These are phyloP conservation scores for Boloria euphrosyne DNA, from an alignment of 2,888 invertebrate genomes.

Conservation along the genomic window DNA sequence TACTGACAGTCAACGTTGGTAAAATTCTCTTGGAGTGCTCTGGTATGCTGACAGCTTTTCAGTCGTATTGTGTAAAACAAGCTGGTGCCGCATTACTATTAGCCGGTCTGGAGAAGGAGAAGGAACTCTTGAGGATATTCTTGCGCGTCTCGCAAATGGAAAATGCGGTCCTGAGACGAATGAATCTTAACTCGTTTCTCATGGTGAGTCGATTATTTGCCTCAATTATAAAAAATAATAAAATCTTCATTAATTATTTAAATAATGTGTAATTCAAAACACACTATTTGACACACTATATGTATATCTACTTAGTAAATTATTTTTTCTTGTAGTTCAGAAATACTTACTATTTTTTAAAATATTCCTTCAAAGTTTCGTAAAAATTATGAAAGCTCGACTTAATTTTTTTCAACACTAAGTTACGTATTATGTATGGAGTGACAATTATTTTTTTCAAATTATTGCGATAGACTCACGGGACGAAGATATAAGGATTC, in stretches of 20 bases:
- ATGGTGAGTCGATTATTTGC: conserved; percentile 85
- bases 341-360: too few relatives aligned
- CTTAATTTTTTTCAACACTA: too few relatives aligned
- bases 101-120: conserved; percentile 96
- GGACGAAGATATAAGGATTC: too few relatives aligned
- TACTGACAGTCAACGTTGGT: conserved; percentile 94
- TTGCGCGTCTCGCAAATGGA: conserved; percentile 98
- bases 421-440: too few relatives aligned
- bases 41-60: conserved; percentile 96
- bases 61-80: conserved; percentile 97
- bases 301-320: neutral
- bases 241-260: too few relatives aligned
- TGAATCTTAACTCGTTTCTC: conserved; percentile 98
- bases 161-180: conserved; percentile 93
- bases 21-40: conserved; percentile 94
- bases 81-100: conserved; percentile 93
- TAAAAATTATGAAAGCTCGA: too few relatives aligned
- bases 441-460: too few relatives aligned
- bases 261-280: neutral
- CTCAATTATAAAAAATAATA: too few relatives aligned
- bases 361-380: too few relatives aligned
- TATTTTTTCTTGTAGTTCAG: neutral
- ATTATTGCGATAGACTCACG: too few relatives aligned
- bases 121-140: conserved; percentile 96
- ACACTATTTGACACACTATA: neutral